Percentiles rank a stretch among this genome's conserved stretches.
Evolutionary conservation across 2,888 invertebrate genomes (phyloP).

Genomic region (Pammene aurita): DNA sequence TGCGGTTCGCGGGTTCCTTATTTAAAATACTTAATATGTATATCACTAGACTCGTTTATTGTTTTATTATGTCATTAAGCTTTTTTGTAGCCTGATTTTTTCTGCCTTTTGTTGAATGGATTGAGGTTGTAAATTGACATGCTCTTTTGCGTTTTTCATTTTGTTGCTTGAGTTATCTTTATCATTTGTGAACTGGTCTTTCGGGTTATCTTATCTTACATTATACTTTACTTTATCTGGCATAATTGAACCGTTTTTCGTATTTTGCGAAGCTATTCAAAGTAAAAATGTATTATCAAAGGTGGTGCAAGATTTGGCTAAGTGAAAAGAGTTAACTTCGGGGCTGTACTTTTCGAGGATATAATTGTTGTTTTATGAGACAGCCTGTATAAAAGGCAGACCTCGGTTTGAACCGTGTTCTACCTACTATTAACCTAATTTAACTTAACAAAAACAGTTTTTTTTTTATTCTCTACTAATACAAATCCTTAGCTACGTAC

Average conservation of each 20-base stretch:
- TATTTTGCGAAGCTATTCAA: too few species aligned
- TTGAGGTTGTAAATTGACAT: constrained; percentile 17
- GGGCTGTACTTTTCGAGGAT: too few species aligned
- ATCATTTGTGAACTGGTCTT: not conserved
- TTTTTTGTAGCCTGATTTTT: constrained; percentile 20
- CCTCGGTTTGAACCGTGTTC: too few species aligned
- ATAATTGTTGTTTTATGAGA: too few species aligned
- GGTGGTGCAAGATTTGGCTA: too few species aligned
- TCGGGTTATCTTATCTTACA: not conserved
- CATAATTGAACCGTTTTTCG: not conserved
- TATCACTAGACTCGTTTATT: constrained; percentile 31
- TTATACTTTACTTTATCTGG: not conserved
- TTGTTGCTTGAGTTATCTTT: not conserved
- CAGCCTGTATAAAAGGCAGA: too few species aligned
- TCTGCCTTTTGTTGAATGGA: constrained; percentile 10
- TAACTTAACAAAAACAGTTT: too few species aligned
- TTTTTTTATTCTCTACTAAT: too few species aligned
- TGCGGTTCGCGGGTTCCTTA: constrained; percentile 69
- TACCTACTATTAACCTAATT: too few species aligned
- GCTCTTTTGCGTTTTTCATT: constrained; percentile 7
- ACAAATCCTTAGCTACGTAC: too few species aligned
- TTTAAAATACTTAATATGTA: constrained; percentile 42
- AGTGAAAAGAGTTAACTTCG: too few species aligned
- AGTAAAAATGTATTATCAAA: too few species aligned
- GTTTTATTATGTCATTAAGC: constrained; percentile 28